Evolutionary conservation across 2,113 vertebrate species (phyloP), one percentile per base, ranked within the genome.

Genomic region (Lampris megalopsis): DNA sequence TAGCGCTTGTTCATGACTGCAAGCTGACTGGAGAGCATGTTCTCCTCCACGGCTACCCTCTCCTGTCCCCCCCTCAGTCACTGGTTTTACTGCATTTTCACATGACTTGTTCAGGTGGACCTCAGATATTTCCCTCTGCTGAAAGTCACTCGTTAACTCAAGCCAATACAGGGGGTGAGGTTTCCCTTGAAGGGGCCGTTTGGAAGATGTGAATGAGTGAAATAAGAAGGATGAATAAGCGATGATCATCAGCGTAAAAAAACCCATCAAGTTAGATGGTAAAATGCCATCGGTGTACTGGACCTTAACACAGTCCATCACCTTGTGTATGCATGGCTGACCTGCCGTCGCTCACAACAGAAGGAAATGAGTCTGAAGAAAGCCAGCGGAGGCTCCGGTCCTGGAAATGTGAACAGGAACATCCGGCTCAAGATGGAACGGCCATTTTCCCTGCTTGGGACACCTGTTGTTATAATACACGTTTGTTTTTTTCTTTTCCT

Each of bases 151-250:
- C 42, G 68, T 61, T 52, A 66, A 71, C 11, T 61, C 48, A 50
- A 37, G 42, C 40, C 63, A 10, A 45, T 35, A 10, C 65, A 36
- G 0, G 47, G 43, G 60, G n/a, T 43, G 24, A 43, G 63, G 66
- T 79, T 70, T 57, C 36, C 43, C 9, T 72, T 43, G 66, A 75
- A 70, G 43, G 57, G 13, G 66, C 7, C 24, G 54, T 36, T 62
- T 38, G 56, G 6, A 42, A 50, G 52, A 7, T 77, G 71, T 71
- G 37, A 35, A 45, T 11, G 49, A 63, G 37, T 56, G 40, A 63
- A 43, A 68, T 36, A 52, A 74, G 43, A 56, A 1, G 41, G 68
- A 62, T 75, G 40, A 59, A 56, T 56, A 57, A 84, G 80, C 65
- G 10, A 45, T 2, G 7, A 7, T 45, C 24, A 24, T 45, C 43